Conservation (phyloP, 2,797 vertebrate species). For the Malurus splendens region DNA sequence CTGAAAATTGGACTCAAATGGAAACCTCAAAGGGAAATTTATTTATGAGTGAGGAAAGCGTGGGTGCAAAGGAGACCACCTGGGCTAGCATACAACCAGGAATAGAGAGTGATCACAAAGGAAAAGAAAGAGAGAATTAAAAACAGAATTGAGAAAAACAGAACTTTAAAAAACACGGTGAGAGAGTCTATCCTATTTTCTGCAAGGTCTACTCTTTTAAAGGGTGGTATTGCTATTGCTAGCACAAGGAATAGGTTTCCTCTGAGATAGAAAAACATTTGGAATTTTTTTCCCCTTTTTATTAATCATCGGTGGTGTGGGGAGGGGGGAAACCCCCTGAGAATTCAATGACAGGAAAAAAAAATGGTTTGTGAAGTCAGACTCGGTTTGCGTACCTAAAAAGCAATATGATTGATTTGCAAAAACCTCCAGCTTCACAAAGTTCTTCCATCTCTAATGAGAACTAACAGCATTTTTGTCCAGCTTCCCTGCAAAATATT, state of each 20-base stretch:
- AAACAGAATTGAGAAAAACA: constrained; percentile 15
- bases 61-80: not conserved
- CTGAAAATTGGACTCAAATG: not conserved
- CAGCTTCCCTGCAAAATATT: constrained; percentile 61
- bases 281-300: constrained; percentile 6
- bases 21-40: constrained; percentile 19
- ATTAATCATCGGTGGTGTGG: constrained; percentile 13
- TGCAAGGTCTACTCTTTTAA: not conserved
- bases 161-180: not conserved
- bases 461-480: constrained; percentile 59
- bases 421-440: constrained; percentile 57
- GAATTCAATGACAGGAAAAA: constrained; percentile 47
- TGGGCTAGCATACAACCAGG: not conserved
- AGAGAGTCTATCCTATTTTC: not conserved
- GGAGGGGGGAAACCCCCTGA: constrained; percentile 24
- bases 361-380: constrained; percentile 57
- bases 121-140: constrained; percentile 10
- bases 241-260: constrained; percentile 17
- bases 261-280: constrained; percentile 38
- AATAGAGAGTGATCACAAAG: not conserved
- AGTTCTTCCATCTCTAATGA: constrained; percentile 61
- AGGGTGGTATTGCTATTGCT: constrained; percentile 6
- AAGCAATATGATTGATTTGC: constrained; percentile 62
- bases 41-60: not conserved
- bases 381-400: constrained; percentile 55